Evolutionary conservation across 2,888 invertebrate genomes (phyloP), one percentile per base, ranked within the genome.

Genomic region (Pterostichus madidus): DNA sequence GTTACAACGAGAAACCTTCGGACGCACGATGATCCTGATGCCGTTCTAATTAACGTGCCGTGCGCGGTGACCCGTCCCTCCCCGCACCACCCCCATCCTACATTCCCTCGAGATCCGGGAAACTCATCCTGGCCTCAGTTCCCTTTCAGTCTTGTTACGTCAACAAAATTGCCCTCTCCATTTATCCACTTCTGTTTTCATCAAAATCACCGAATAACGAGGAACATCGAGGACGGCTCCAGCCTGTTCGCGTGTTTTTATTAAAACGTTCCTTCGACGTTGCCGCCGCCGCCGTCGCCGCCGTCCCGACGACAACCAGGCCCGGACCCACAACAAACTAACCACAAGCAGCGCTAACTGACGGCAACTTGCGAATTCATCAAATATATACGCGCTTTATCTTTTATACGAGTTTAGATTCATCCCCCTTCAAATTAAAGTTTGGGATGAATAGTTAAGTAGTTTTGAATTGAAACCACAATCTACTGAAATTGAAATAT

Each of bases 131-230:
- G 75, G 75, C 24, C 31, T 71, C 68, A 31, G 52, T 46, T 52
- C 32, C 64, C 61, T 61, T 71, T 68, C 64, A 68, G 80, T 80
- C 80, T 80, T 80, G 80, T 80, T 80, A 80, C 80, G 80, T 80
- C 80, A 80, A 80, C 80, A 80, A 80, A 80, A 80, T 80, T 80
- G 80, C 80, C 80, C 71, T 71, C 80, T 80, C 71, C 80, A 80
- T 80, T 80, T 80, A 80, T 80, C 80, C 80, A 80, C 80, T 80
- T 80, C 80, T 80, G 80, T 80, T 80, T 80, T 80, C 80, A 80
- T 80, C 80, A 80, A 80, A 80, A 80, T 80, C 80, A 80, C 80
- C 80, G 71, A 80, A 80, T 80, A 80, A 80, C 80, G 80, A 80
- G 80, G 53, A 71, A 80, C 56, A 80, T 68, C 71, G 53, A 80